phyloP scores from a whole-genome alignment of 2,888 invertebrate genomes.

The Cheilosia vernalis region DNA sequence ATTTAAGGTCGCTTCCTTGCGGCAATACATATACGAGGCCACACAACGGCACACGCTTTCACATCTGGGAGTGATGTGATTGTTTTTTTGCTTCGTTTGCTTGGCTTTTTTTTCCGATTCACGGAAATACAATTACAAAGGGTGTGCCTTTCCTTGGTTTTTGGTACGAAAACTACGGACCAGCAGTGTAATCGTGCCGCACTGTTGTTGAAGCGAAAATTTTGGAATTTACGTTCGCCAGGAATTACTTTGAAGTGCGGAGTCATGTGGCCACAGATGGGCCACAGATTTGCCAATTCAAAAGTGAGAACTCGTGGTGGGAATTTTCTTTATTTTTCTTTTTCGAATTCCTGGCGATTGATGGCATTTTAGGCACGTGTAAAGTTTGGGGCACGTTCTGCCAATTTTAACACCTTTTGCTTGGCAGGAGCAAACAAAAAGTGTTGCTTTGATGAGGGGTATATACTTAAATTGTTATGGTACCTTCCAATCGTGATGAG shows the following conservation, averaged over 20 bases:
- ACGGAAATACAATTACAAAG: conserved; percentile 45
- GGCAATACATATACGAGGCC: neutral
- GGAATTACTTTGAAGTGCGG: conserved; percentile 26
- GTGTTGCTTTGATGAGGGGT: too few relatives aligned
- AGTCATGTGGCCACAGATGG: conserved; percentile 8
- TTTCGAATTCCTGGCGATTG: neutral
- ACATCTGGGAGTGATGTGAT: conserved; percentile 50
- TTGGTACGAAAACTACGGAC: conserved; percentile 11
- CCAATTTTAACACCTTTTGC: neutral
- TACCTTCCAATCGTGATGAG: too few relatives aligned
- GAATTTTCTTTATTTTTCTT: neutral
- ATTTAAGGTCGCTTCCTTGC: conserved; percentile 50
- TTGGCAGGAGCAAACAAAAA: too few relatives aligned
- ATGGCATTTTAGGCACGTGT: conserved; percentile 2
- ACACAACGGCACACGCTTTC: conserved; percentile 42
- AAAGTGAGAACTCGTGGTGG: neutral
- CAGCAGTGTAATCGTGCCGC: neutral
- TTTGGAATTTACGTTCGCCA: conserved; percentile 17
- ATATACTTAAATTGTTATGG: too few relatives aligned
- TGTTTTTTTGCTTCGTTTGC: neutral
- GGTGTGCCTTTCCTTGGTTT: conserved; percentile 4
- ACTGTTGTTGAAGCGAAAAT: conserved; percentile 11
- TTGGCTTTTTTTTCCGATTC: conserved; percentile 8
- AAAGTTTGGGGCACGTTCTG: neutral
- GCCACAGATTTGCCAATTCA: neutral